A percentile compares a stretch with the other conserved stretches of the same genome.
Evolutionary conservation across 2,888 invertebrate genomes (phyloP).

Genomic region (Agrotis segetum): DNA sequence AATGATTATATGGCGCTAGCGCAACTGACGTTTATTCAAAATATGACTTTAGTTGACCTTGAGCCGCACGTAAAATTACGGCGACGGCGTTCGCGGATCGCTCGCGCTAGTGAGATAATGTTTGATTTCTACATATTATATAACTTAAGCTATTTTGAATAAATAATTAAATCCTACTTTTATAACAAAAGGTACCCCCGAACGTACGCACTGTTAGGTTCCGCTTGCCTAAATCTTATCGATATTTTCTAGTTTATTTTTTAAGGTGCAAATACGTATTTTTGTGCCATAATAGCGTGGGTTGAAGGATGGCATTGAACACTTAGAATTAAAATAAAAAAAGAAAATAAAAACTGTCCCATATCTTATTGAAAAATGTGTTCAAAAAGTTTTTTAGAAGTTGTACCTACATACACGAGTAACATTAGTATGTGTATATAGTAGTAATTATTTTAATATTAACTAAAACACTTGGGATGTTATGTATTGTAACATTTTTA

Average conservation of each 20-base stretch:
- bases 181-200: conserved; percentile 45
- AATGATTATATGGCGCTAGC: too few relatives aligned
- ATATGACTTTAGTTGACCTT: too few relatives aligned
- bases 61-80: too few relatives aligned
- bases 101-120: too few relatives aligned
- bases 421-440: conserved; percentile 83
- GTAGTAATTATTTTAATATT: conserved; percentile 73
- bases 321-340: conserved; percentile 67
- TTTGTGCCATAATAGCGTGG: conserved; percentile 80
- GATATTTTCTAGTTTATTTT: conserved; percentile 59
- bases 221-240: conserved; percentile 73
- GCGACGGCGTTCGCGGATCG: too few relatives aligned
- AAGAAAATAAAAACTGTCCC: conserved; percentile 77
- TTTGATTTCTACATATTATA: too few relatives aligned
- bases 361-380: conserved; percentile 90
- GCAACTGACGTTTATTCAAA: too few relatives aligned
- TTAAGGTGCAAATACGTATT: conserved; percentile 72
- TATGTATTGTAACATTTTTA: conserved; percentile 72
- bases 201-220: conserved; percentile 65
- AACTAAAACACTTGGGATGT: conserved; percentile 67
- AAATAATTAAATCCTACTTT: too few relatives aligned
- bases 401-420: conserved; percentile 82
- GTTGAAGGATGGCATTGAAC: conserved; percentile 69
- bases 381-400: conserved; percentile 87
- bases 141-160: too few relatives aligned